phyloP scores from a whole-genome alignment of 2,888 invertebrate genomes.

The Xanthostigma xanthostigma region DNA sequence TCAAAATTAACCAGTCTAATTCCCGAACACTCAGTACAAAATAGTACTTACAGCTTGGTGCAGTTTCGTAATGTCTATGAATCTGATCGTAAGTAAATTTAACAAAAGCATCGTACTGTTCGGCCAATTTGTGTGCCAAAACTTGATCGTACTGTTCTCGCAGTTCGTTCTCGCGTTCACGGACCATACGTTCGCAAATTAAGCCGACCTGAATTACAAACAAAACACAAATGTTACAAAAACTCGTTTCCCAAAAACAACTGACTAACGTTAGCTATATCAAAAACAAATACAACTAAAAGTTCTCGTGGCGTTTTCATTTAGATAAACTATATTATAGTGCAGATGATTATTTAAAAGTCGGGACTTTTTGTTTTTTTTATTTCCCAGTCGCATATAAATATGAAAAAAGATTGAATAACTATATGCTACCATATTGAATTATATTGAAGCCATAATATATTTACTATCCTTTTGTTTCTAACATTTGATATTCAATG shows the following conservation, averaged over 20 bases:
- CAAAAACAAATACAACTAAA: constrained; percentile 1
- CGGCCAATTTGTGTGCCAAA: constrained; percentile 83
- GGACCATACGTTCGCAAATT: constrained; percentile 94
- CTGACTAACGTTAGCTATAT: neutral
- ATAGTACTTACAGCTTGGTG: constrained; percentile 29
- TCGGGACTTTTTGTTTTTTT: too few relatives aligned
- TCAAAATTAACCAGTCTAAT: too few relatives aligned
- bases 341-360: too few relatives aligned
- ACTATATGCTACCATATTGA: too few relatives aligned
- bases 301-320: constrained; percentile 2
- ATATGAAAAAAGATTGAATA: too few relatives aligned
- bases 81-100: constrained; percentile 98
- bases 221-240: constrained; percentile 9
- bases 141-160: constrained; percentile 91
- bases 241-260: too few relatives aligned
- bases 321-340: neutral
- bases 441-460: too few relatives aligned
- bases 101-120: constrained; percentile 97
- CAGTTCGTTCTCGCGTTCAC: constrained; percentile 87
- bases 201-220: constrained; percentile 60
- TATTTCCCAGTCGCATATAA: too few relatives aligned
- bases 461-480: too few relatives aligned
- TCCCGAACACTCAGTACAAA: too few relatives aligned
- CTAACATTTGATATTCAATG: too few relatives aligned
- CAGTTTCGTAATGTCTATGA: constrained; percentile 47